Evolutionary conservation across 1,140 invertebrate species (phyloP), one percentile per base, ranked within the genome.

Genomic region (Harpegnathos saltator): DNA sequence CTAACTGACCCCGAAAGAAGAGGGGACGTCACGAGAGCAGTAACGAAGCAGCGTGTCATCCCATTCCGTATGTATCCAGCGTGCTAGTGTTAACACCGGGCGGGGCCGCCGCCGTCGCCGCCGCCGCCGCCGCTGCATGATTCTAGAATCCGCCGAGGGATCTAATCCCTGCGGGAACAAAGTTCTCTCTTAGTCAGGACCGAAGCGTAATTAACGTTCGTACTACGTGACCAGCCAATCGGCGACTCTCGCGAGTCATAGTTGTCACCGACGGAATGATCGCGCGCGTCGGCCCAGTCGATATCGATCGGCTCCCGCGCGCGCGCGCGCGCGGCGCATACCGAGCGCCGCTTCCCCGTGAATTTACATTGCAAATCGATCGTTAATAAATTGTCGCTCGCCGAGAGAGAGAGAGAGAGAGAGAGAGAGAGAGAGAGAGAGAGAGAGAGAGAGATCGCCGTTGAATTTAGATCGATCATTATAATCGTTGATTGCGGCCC

Each of bases 121-220:
- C n/a, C n/a, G n/a, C n/a, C n/a, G n/a, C n/a, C n/a, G 73, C 85
- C 75, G 71, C 59, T 50, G 86, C 85, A 87, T 73, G 87, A 87
- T 88, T 85, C 85, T 71, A 59, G 85, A 87, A 87, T 87, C 77
- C 85, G 86, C 72, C 62, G 9, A 83, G 50, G 66, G 54, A 44
- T 83, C 62, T 88, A 88, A 89, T 89, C 86, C 87, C 12, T 78
- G n/a, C 17, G 66, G 73, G 87, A 85, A 89, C 85, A 71, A 88
- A 88, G 81, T 87, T 89, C 75, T 62, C 87, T 89, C 87, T 88
- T 88, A 89, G 86, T 56, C 83, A n/a, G 65, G 72, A 68, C 86
- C 84, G 85, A 89, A 83, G 68, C 87, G 86, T 89, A 89, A 89
- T 89, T 89, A 89, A 89, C 84, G 86, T 83, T 77, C 84, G 80